Percentiles rank a stretch among this genome's conserved stretches.
Conservation (phyloP, 1,140 invertebrate species). For the Conus ventricosus region DNA sequence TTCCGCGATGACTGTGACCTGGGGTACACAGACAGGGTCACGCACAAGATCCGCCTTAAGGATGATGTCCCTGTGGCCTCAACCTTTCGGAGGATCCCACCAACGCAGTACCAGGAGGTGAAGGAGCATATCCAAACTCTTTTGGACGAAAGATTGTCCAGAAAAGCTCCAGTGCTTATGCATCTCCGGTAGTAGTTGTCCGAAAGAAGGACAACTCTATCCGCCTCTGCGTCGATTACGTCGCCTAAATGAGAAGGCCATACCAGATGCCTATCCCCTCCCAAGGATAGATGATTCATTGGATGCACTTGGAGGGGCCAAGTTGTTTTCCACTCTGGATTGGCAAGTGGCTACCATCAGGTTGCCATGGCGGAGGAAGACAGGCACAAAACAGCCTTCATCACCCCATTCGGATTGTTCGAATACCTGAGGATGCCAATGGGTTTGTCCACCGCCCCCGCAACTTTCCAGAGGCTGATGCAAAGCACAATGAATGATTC, state of each 20-base stretch:
- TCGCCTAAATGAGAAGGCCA: slow-evolving; percentile 48
- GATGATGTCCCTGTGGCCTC: too few species aligned
- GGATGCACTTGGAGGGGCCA: slow-evolving; percentile 41
- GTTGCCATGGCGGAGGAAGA: slow-evolving; percentile 63
- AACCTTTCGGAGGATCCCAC: too few species aligned
- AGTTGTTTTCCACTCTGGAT: slow-evolving; percentile 58
- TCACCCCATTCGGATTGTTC: slow-evolving; percentile 46
- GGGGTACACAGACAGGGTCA: neutral
- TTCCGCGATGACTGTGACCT: neutral
- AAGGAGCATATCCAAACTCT: slow-evolving; percentile 27
- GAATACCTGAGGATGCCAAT: slow-evolving; percentile 52
- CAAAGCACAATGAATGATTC: slow-evolving; percentile 44
- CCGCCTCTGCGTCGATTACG: slow-evolving; percentile 57
- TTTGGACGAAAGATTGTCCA: slow-evolving; percentile 36
- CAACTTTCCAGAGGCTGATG: slow-evolving; percentile 60
- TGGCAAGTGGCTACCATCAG: slow-evolving; percentile 69
- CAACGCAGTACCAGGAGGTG: neutral
- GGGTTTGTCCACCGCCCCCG: slow-evolving; percentile 52
- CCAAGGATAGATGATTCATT: slow-evolving; percentile 47
- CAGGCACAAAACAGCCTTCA: slow-evolving; percentile 50
- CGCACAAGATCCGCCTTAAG: neutral
- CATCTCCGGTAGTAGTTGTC: too few species aligned
- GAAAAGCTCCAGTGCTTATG: slow-evolving; percentile 39
- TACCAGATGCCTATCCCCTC: slow-evolving; percentile 47
- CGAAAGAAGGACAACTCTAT: slow-evolving; percentile 54